Conservation (phyloP, 2,113 vertebrate genomes). For the Peromyscus maniculatus region DNA sequence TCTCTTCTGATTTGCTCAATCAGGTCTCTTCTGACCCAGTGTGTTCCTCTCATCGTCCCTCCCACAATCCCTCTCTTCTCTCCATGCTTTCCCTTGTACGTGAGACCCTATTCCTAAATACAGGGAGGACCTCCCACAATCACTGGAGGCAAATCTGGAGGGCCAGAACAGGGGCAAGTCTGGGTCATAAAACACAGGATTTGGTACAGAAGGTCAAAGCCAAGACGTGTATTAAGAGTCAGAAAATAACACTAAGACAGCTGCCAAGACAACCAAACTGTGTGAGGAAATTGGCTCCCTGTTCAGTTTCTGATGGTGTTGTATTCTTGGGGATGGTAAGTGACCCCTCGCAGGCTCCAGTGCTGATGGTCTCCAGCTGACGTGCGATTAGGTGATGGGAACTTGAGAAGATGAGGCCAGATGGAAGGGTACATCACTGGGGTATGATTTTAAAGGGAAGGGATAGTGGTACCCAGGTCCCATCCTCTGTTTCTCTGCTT, state of each 20-base stretch:
- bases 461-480: neutral
- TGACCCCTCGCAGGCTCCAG: neutral
- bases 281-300: neutral
- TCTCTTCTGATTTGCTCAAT: neutral
- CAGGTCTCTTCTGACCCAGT: neutral
- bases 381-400: neutral
- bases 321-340: neutral
- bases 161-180: neutral
- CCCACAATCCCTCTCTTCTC: neutral
- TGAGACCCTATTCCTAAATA: neutral
- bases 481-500: neutral
- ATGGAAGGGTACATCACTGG: neutral
- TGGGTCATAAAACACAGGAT: neutral
- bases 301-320: neutral
- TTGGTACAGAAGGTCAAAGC: neutral
- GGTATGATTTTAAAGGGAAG: neutral
- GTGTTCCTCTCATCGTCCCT: neutral
- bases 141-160: neutral
- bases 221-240: neutral
- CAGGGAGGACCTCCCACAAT: neutral
- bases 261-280: conserved; percentile 27
- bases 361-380: neutral
- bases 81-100: neutral
- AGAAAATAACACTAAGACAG: neutral
- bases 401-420: neutral